Conservation (phyloP, 2,113 vertebrate genomes). For the Hassar affinis region DNA sequence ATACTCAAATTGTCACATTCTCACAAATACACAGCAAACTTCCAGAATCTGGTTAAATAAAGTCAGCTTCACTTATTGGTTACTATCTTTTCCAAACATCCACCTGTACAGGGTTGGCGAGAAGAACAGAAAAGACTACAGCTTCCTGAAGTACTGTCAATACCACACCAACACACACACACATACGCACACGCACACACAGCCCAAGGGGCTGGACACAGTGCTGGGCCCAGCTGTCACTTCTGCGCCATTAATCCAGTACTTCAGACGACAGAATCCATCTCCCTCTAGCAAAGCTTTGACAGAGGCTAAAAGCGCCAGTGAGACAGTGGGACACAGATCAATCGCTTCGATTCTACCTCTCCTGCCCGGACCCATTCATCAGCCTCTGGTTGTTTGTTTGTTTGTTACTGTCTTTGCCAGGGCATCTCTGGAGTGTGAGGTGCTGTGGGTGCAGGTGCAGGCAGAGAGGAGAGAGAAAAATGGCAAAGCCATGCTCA, state of each 20-base stretch:
- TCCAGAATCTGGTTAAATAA: background rate
- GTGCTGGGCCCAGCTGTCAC: slow-evolving; percentile 39
- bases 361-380: slow-evolving; percentile 68
- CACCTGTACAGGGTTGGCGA: slow-evolving; percentile 25
- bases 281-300: slow-evolving; percentile 72
- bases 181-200: slow-evolving; percentile 11
- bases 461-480: background rate
- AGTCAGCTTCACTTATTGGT: slow-evolving; percentile 10
- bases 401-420: slow-evolving; percentile 54
- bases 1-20: background rate
- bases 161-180: slow-evolving; percentile 6
- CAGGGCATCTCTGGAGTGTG: slow-evolving; percentile 41
- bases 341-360: slow-evolving; percentile 75
- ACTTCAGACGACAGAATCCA: slow-evolving; percentile 70
- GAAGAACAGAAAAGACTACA: slow-evolving; percentile 36
- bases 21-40: background rate
- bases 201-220: slow-evolving; percentile 38
- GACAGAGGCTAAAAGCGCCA: slow-evolving; percentile 76
- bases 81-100: slow-evolving; percentile 33
- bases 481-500: background rate
- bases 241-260: slow-evolving; percentile 74
- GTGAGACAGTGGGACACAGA: slow-evolving; percentile 69
- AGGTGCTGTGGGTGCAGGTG: slow-evolving; percentile 38
- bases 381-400: slow-evolving; percentile 67
- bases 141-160: slow-evolving; percentile 36